Evolutionary conservation across 2,888 invertebrate species (phyloP).

Genomic region (Orthonychiurus folsomi): DNA sequence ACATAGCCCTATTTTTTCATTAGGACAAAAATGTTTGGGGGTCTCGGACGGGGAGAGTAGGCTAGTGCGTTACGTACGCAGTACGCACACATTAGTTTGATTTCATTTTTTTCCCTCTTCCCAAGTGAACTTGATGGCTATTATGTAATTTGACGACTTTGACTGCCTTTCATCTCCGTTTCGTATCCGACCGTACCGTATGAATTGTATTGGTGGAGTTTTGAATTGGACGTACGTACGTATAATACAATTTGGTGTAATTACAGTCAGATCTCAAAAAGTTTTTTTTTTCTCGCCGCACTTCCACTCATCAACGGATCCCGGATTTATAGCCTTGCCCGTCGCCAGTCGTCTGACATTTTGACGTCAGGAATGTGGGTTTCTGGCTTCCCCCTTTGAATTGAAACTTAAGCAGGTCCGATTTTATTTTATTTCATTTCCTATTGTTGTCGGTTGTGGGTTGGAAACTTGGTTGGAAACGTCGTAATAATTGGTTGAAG

Average conservation of each 20-base stretch:
- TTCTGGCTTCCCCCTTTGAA: not conserved
- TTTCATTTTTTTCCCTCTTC: conserved; percentile 13
- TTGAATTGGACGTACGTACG: no score
- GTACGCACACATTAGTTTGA: conserved; percentile 15
- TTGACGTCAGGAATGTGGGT: conserved; percentile 24
- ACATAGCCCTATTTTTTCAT: not conserved
- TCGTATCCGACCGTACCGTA: no score
- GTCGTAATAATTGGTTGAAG: not conserved
- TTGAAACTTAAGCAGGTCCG: not conserved
- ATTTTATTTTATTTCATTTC: not conserved
- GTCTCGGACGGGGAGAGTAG: not conserved
- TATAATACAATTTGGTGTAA: no score
- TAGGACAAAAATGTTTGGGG: not conserved
- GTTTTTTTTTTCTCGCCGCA: no score
- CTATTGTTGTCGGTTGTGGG: not conserved
- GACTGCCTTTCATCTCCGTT: not conserved
- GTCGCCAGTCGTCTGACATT: conserved; percentile 40
- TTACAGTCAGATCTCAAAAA: no score
- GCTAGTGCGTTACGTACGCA: no score
- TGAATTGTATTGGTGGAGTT: no score
- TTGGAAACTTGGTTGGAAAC: not conserved
- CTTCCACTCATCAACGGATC: no score
- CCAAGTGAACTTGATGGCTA: conserved; percentile 6
- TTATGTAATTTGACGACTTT: not conserved
- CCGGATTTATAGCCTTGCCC: no score